Base-by-base conservation (phyloP, 2,888 invertebrate species). In the Caenorhabditis zanzibari region DNA sequence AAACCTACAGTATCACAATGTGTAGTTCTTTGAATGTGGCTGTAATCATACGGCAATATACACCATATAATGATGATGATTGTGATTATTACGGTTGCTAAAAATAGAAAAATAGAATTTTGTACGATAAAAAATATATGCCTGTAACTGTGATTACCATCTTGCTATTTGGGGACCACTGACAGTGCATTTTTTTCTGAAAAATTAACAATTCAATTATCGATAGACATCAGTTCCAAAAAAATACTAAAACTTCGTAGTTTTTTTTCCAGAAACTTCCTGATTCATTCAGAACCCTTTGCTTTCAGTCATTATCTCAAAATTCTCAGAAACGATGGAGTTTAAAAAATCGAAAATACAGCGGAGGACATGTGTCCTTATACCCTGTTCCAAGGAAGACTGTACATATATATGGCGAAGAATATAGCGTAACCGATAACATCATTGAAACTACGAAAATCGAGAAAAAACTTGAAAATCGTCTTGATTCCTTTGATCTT, bases 21-120 rank as follows among this genome's bases (percentile, higher is more conserved):
- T 0, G 52, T 52, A 0, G 49, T 66, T 32, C 32, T 49, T 12
- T 12, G 16, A 5, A 66, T 49, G 32, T 66, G n/a, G 35, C 52
- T 52, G 28, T 66, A 66, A 49, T 66, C 52, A 52, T 66, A 66
- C 44, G 63, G 63, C 28, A 63, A 28, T 16, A 63, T 63, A 16
- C 63, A 63, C 63, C 63, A 63, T 22, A 28, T 10, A 6, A 63
- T 4, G 9, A 63, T 3, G 1, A 41, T 28, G 7, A 63, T 41
- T 0, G 41, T 12, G 16, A 44, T 44, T n/a, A 63, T 28, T 16
- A 41, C 0, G 28, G 44, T 14, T 1, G n/a, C 63, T 63, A 10
- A 38, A 22, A 32, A 6, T 44, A 16, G 1, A 16, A 47, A 47
- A 2, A n/a, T 19, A 5, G 19, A 19, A 47, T 19, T 2, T 47